Evolutionary conservation across 1,140 invertebrate genomes (phyloP).

Genomic region (Helicoverpa armigera): DNA sequence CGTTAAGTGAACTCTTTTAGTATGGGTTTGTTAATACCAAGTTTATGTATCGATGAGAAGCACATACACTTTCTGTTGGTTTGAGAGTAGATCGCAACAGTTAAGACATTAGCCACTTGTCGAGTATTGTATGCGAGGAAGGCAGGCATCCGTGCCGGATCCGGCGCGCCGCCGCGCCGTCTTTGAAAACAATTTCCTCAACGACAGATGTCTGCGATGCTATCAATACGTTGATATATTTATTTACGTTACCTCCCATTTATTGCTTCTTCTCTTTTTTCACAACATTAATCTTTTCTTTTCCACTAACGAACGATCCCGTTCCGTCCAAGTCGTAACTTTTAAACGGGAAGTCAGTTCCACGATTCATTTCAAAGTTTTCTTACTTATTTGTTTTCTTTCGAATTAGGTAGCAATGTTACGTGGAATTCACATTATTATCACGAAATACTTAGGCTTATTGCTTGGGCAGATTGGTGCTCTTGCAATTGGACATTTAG

Average conservation of each 20-base stretch:
- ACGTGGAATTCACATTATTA: neutral
- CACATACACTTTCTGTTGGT: neutral
- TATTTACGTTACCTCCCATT: constrained; percentile 44
- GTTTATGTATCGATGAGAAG: too few relatives aligned
- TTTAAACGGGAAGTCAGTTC: constrained; percentile 16
- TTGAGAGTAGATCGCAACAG: neutral
- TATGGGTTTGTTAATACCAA: too few relatives aligned
- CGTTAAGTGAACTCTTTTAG: too few relatives aligned
- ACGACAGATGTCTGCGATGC: constrained; percentile 53
- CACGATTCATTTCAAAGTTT: constrained; percentile 21
- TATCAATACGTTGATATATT: constrained; percentile 54
- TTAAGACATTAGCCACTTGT: constrained; percentile 50
- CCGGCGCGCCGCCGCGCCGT: constrained; percentile 10
- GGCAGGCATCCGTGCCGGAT: constrained; percentile 40
- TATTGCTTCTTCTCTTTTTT: constrained; percentile 34
- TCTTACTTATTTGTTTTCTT: constrained; percentile 37
- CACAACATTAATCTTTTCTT: constrained; percentile 23
- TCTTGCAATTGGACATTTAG: neutral
- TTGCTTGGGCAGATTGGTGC: too few relatives aligned
- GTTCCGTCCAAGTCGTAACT: constrained; percentile 19
- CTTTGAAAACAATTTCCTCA: constrained; percentile 60
- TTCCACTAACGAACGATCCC: constrained; percentile 35
- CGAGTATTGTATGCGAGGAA: constrained; percentile 55
- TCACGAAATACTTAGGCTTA: neutral
- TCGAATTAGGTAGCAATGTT: constrained; percentile 20